Evolutionary conservation across 2,888 invertebrate genomes (phyloP).

Genomic region (Eumerus sabulonum): DNA sequence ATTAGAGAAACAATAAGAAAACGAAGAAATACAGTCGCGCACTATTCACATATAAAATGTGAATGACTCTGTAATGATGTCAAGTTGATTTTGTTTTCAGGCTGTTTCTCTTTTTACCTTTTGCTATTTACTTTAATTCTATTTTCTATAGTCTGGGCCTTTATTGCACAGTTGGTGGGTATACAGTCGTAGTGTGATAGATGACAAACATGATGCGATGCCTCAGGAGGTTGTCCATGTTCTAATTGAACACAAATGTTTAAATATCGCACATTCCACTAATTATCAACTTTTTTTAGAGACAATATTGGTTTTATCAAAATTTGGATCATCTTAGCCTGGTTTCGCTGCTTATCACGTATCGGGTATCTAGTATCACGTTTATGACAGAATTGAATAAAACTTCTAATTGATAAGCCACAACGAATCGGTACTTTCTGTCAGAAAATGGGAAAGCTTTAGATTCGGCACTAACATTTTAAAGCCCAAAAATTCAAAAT

Average conservation of each 20-base stretch:
- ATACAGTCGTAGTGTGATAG: slow-evolving; percentile 23
- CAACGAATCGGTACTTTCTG: too few species aligned
- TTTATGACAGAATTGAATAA: too few species aligned
- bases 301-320: too few species aligned
- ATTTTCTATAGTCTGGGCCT: slow-evolving; percentile 38
- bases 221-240: slow-evolving; percentile 40
- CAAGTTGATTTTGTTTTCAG: slow-evolving; percentile 68
- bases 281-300: too few species aligned
- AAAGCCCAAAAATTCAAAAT: too few species aligned
- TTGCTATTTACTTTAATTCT: slow-evolving; percentile 39
- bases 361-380: too few species aligned
- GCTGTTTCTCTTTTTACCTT: slow-evolving; percentile 29
- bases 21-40: slow-evolving; percentile 32
- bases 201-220: background rate
- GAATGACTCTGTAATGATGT: slow-evolving; percentile 70
- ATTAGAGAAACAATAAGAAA: too few species aligned
- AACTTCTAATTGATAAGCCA: too few species aligned
- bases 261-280: background rate
- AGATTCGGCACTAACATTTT: too few species aligned
- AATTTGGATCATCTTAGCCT: too few species aligned
- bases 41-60: slow-evolving; percentile 57
- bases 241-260: slow-evolving; percentile 37
- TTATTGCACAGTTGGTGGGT: slow-evolving; percentile 28
- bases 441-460: too few species aligned
- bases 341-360: too few species aligned